Base-by-base conservation (phyloP, 2,888 invertebrate species). In the Heliconius ethilla region DNA sequence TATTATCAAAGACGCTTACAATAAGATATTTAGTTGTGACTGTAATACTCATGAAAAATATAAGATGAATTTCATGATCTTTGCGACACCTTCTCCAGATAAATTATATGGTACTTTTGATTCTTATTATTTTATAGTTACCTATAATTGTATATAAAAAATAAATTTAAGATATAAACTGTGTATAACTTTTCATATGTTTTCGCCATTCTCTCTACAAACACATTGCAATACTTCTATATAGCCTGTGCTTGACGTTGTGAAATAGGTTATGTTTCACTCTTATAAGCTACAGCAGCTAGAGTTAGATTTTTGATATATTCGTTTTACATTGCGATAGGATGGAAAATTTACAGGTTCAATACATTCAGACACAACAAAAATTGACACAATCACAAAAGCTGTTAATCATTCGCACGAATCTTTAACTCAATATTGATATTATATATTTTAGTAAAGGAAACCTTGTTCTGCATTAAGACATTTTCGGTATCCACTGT, bases 181-280 rank as follows among this genome's bases (percentile, higher is more conserved):
- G 22, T 40, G 10, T 37, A 1, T 37, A 18, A 18, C 18, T 6
- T 59, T 59, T n/a, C 37, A 5, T 67, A 37, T 67, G 1, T 67
- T 67, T 67, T 40, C 25, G 25, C 13, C 40, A 25, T 40, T 40
- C 67, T 25, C 15, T 25, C 67, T 40, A 37, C 13, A 67, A 67
- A 67, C n/a, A 40, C 25, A 67, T 40, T 40, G 40, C 67, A 67
- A 75, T 75, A 79, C 73, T 73, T 75, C 74, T 78, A 78, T 73
- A 76, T n/a, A 70, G 29, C 55, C 22, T 70, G 51, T 7, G n/a
- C 55, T 55, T 70, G 55, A 51, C 55, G 29, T 72, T 15, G 33
- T 55, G 70, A 33, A 55, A 51, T 27, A 55, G 29, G 55, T 55
- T 55, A 55, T 72, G 70, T 55, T 67, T 72, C 55, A 55, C n/a